Evolutionary conservation across 2,113 vertebrate species (phyloP), one percentile per base, ranked within the genome.

Genomic region (Oenanthe melanoleuca): DNA sequence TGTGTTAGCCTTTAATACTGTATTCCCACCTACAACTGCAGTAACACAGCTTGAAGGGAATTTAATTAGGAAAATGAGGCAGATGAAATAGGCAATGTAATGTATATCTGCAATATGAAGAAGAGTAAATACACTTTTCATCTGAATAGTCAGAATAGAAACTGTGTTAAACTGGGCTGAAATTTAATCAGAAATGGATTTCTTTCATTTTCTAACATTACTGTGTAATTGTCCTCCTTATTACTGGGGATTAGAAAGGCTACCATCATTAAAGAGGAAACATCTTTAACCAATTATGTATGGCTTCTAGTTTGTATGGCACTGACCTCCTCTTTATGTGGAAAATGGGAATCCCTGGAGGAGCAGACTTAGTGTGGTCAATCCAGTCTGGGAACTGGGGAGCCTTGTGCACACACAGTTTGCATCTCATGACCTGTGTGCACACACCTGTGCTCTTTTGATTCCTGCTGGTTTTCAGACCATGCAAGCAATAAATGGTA

Each of bases 121-220:
- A 95, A 93, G 79, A 93, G 96, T 97, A 97, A 95, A 97, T 96
- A 96, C 64, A 69, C 89, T 96, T 96, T 93, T 94, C 79, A 92
- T 95, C 52, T 95, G 79, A 92, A 88, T 73, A 95, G 87, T 91
- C 87, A 89, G 93, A 89, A 70, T 45, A 90, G 80, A 89, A 92
- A 25, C 65, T 25, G 23, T 92, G 90, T 93, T 94, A 92, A 96
- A 95, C 80, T 23, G 64, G 44, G 71, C 75, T 88, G 86, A 88
- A 97, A 83, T 90, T 90, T 90, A 93, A 90, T 83, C 69, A 71
- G 69, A 86, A 93, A 83, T 86, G 3, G 23, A 80, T 92, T 95
- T 96, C 44, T 95, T 95, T 86, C 61, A 50, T 90, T 93, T 92
- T 96, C 79, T 34, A 78, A 49, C 53, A 84, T 96, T 90, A 67